Base-by-base conservation (phyloP, 2,888 invertebrate genomes). In the Philereme transversata region DNA sequence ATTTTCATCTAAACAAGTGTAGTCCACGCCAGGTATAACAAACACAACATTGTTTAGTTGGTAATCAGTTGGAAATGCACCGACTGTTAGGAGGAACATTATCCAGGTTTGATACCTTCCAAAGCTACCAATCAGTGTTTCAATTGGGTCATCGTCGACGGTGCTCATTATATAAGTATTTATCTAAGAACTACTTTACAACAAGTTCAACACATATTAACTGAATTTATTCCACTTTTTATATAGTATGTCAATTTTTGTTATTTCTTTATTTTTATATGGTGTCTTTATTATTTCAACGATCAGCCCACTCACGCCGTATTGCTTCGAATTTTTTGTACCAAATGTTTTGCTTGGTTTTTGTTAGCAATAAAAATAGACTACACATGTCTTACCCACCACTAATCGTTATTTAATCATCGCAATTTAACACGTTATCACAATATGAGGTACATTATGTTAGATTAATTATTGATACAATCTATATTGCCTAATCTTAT, bases 31-130 rank as follows among this genome's bases (percentile, higher is more conserved):
- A 1, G 94, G 94, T 57, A 94, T 86, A 11, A 94, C 74, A 70
- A 94, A 94, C 10, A 93, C 89, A 3, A 94, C 94, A 48, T 93
- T 94, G 10, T 87, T 83, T 47, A 94, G 83, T 70, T 94, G 93
- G 78, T 92, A 93, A 41, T 94, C 94, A 0, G 93, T 90, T 0
- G 94, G 94, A 64, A 92, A 87, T 55, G 94, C 90, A 4, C 93
- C 93, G 33, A 94, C 65, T 2, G 87, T 83, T 5, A 94, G 73
- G 46, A 93, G 74, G 41, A 94, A 67, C 10, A 92, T 83, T 47
- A 94, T 88, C 76, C 93, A 88, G 22, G 90, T 82, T 73, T 94
- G 94, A 82, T 94, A 94, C 65, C 82, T 89, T 49, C 94, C 94
- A 74, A 93, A 92, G 7, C 83, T 77, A 3, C 94, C 94, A 71